Conservation (phyloP, 2,113 vertebrate genomes). For the Heteronetta atricapilla region DNA sequence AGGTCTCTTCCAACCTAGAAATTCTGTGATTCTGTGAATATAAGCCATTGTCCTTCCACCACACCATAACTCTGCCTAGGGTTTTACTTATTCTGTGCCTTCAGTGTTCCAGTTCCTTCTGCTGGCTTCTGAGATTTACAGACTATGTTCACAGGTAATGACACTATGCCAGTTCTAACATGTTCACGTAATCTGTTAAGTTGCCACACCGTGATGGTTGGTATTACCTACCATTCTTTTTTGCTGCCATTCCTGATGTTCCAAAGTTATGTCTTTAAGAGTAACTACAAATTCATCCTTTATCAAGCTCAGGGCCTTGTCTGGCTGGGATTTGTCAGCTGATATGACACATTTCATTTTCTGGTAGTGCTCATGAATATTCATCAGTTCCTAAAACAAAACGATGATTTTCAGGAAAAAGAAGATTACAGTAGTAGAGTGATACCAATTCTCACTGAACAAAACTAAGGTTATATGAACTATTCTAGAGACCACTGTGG, state of each 20-base stretch:
- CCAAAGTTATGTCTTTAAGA: constrained; percentile 78
- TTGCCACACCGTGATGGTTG: background rate
- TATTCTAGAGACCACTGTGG: background rate
- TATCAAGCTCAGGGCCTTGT: constrained; percentile 79
- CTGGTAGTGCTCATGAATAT: constrained; percentile 89
- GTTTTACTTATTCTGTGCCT: background rate
- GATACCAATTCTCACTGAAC: background rate
- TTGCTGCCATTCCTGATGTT: constrained; percentile 86
- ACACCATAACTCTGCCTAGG: background rate
- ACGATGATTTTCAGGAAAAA: background rate
- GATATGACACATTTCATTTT: constrained; percentile 84
- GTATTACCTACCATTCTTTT: constrained; percentile 72
- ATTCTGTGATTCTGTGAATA: too few species aligned
- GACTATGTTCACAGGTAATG: background rate
- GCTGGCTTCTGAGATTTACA: background rate
- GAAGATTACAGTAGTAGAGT: background rate
- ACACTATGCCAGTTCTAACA: background rate
- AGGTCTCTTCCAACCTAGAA: too few species aligned
- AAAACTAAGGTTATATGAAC: background rate
- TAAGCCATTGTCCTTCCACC: background rate
- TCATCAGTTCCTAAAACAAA: constrained; percentile 86
- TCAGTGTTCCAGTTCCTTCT: background rate
- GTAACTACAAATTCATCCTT: constrained; percentile 81
- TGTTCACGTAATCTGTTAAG: background rate
- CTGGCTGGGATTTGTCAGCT: constrained; percentile 62